Conservation (phyloP, 2,888 invertebrate genomes). For the Euzophera pinguis region DNA sequence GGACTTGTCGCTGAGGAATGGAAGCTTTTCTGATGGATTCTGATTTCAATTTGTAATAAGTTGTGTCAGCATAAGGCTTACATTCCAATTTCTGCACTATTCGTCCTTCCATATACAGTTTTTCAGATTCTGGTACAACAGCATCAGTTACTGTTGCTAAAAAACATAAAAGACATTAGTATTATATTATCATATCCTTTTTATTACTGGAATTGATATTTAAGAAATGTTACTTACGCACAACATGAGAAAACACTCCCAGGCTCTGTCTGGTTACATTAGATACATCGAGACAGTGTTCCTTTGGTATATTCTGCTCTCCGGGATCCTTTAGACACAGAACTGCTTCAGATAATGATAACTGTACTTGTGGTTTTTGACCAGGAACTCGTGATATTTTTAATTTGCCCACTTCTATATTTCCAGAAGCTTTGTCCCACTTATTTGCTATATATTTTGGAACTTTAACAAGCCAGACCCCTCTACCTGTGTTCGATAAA, state of each 20-base stretch:
- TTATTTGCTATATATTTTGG: conserved; percentile 97
- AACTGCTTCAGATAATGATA: conserved; percentile 90
- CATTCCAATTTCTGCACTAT: conserved; percentile 98
- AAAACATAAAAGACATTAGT: too few relatives aligned
- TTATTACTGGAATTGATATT: too few relatives aligned
- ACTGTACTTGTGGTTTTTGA: conserved; percentile 92
- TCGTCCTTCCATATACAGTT: conserved; percentile 94
- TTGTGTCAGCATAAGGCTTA: conserved; percentile 91
- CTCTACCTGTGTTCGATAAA: conserved; percentile 91
- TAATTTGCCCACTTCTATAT: conserved; percentile 95
- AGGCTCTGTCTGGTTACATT: conserved; percentile 94
- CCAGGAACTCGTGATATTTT: conserved; percentile 90
- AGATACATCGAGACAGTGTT: conserved; percentile 94
- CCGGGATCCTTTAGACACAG: conserved; percentile 87
- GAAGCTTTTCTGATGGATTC: conserved; percentile 93
- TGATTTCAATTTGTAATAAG: conserved; percentile 94
- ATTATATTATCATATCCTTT: too few relatives aligned
- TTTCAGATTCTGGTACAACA: conserved; percentile 88
- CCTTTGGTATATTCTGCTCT: conserved; percentile 92
- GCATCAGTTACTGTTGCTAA: conserved; percentile 82
- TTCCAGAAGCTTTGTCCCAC: conserved; percentile 96
- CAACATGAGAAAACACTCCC: conserved; percentile 93
- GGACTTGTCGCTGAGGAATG: conserved; percentile 91
- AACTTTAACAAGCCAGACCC: conserved; percentile 97
- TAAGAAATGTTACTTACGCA: conserved; percentile 79